Evolutionary conservation across 2,888 invertebrate genomes (phyloP), one percentile per base, ranked within the genome.

Genomic region (Steinernema hermaphroditum): DNA sequence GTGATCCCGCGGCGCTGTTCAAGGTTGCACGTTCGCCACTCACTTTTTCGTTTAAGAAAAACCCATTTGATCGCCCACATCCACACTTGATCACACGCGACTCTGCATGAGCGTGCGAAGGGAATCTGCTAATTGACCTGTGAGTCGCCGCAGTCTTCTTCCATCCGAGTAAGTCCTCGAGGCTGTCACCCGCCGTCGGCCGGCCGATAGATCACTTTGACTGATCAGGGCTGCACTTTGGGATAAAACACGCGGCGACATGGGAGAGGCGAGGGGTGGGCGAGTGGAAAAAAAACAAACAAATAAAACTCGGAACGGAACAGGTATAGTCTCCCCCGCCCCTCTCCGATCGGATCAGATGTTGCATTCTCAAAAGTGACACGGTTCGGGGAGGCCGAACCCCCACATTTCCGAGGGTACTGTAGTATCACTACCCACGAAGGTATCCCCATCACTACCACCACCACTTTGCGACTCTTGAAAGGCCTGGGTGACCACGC

Each of bases 271-370:
- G 54, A 27, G 8, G 19, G 49, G 49, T 19, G 49, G 24, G 27
- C 54, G 54, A 27, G 27, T 24, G 24, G 24, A 54, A 54, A 22
- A 6, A 54, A 54, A 54, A 54, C 54, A 46, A 46, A 46, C 46
- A 54, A 54, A 54, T 54, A 54, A 54, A 54, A 54, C 27, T 54
- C 54, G 54, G 27, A 54, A 54, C 54, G 24, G 54, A 27, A 54
- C 54, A 54, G 22, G 54, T 54, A 54, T 54, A 22, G 49, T 9
- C 49, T 9, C 43, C 49, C 6, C 54, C 54, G 54, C 27, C 54
- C 27, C 54, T 22, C 19, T 14, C 24, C 12, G 27, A 9, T 6
- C 27, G 24, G 54, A 54, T 54, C 54, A 9, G 27, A 54, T 14
- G 54, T 14, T 24, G 6, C 46, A 46, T 6, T 46, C 54, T 24